Conservation (phyloP, 2,888 invertebrate species). For the Pelosia muscerda region DNA sequence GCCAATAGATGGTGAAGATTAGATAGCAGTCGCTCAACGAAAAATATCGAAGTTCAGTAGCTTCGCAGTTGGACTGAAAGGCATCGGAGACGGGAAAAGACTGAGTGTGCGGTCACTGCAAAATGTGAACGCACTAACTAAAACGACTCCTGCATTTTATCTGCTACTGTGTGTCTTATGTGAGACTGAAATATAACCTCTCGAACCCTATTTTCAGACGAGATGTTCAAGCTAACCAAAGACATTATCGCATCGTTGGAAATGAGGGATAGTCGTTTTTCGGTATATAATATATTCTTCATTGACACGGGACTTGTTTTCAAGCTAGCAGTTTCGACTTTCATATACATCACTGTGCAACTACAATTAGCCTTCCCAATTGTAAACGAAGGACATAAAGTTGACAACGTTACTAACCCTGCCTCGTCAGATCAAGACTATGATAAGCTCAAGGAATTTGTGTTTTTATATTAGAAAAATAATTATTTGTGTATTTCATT, state of each 20-base stretch:
- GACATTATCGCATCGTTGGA: constrained; percentile 57
- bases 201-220: constrained; percentile 54
- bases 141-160: too few species aligned
- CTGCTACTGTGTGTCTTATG: too few species aligned
- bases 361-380: constrained; percentile 65
- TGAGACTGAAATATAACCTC: too few species aligned
- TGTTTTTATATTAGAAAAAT: constrained; percentile 33
- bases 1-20: too few species aligned
- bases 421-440: constrained; percentile 23
- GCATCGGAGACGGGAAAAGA: too few species aligned
- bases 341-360: constrained; percentile 72
- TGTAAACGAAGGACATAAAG: constrained; percentile 35
- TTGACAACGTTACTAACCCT: constrained; percentile 28
- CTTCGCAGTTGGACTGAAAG: too few species aligned
- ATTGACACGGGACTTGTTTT: constrained; percentile 59
- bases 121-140: too few species aligned
- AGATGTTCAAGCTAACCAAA: constrained; percentile 60
- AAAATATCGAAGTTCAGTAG: not conserved
- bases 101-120: too few species aligned
- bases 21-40: too few species aligned
- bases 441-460: constrained; percentile 29
- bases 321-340: constrained; percentile 61
- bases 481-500: not conserved
- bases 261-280: constrained; percentile 52
- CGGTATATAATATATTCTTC: constrained; percentile 59